Conservation (phyloP, 2,113 vertebrate species). For the Rhizomys pruinosus region DNA sequence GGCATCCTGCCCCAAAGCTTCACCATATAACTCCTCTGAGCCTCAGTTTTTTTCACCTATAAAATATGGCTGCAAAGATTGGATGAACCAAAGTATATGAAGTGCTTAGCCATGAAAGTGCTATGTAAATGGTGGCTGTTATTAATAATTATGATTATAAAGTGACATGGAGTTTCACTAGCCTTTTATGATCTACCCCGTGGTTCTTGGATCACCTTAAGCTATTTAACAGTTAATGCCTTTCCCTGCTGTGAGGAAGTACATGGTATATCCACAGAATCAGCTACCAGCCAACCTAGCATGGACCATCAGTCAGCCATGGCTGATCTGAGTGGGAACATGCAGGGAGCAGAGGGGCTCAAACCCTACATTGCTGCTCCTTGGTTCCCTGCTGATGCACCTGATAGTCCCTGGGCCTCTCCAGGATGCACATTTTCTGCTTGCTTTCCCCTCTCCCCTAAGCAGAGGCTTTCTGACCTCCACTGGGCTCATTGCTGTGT, state of each 20-base stretch:
- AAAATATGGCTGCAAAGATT: background rate
- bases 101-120: background rate
- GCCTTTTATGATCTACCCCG: background rate
- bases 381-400: background rate
- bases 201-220: background rate
- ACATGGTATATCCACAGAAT: background rate
- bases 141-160: background rate
- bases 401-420: background rate
- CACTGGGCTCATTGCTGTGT: background rate
- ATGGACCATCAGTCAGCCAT: accelerated
- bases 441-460: background rate
- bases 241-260: background rate
- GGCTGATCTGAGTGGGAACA: background rate
- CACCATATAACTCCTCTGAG: background rate
- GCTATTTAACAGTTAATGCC: background rate
- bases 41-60: background rate
- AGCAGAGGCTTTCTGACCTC: background rate
- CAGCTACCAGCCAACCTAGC: background rate
- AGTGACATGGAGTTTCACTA: background rate
- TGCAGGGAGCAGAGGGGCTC: too few relatives aligned
- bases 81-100: background rate
- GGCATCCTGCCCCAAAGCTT: background rate
- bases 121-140: background rate
- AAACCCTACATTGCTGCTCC: accelerated
- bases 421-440: background rate